Conservation (phyloP, 2,113 vertebrate species). For the Emydocephalus ijimae region DNA sequence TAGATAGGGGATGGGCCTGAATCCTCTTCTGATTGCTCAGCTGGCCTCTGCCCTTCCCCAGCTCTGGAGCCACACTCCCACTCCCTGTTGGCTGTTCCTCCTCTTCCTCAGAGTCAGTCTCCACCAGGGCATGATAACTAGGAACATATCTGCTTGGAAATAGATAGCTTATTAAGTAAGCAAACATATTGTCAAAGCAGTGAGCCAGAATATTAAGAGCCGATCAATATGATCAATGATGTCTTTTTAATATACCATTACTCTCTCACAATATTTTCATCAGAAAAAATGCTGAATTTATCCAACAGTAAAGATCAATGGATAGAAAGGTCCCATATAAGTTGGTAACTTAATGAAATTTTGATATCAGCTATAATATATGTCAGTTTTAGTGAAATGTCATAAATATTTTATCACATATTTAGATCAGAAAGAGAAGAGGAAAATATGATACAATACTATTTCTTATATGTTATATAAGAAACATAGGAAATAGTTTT, state of each 20-base stretch:
- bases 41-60: too few species aligned
- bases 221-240: slow-evolving; percentile 19
- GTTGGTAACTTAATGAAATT: neutral
- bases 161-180: slow-evolving; percentile 21
- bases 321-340: neutral
- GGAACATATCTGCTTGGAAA: neutral
- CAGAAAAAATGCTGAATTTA: slow-evolving; percentile 20
- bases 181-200: slow-evolving; percentile 25
- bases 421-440: neutral
- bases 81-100: too few species aligned
- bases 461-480: neutral
- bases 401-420: neutral
- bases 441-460: neutral
- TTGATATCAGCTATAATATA: neutral
- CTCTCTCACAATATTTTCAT: neutral
- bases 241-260: neutral
- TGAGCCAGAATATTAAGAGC: slow-evolving; percentile 19
- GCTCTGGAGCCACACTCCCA: too few species aligned
- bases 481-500: neutral
- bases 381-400: neutral
- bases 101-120: too few species aligned
- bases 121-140: neutral
- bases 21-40: too few species aligned
- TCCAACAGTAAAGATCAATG: neutral
- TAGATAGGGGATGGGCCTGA: too few species aligned